These are phyloP conservation scores for Acanthurus tractus DNA, from an alignment of 2,797 vertebrate genomes.

Conservation along the genomic window DNA sequence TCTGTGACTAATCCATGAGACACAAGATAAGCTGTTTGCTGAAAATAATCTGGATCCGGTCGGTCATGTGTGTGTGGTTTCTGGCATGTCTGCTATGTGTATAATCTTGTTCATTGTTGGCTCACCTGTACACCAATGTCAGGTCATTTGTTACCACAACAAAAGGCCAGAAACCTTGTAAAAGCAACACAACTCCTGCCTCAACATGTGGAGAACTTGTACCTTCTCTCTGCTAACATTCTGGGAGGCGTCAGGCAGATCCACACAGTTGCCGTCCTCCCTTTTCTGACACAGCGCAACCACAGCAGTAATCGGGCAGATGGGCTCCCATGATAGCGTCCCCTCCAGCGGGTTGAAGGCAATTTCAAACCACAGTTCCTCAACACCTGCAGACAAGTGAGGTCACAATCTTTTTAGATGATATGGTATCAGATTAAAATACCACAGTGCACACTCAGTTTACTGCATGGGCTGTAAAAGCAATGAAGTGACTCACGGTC, in stretches of 20 bases:
- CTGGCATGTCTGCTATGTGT: background rate
- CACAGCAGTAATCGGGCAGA: slow-evolving; percentile 69
- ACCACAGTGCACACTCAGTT: fast-evolving
- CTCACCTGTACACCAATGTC: background rate
- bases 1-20: background rate
- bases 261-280: slow-evolving; percentile 57
- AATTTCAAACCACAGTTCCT: slow-evolving; percentile 84
- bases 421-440: background rate
- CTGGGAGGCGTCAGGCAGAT: slow-evolving; percentile 70
- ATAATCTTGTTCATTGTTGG: background rate
- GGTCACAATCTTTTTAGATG: background rate
- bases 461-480: background rate
- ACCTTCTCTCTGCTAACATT: slow-evolving; percentile 76
- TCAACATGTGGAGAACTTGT: background rate
- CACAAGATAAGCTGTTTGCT: background rate
- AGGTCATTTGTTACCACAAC: background rate
- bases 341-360: slow-evolving; percentile 76
- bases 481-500: slow-evolving; percentile 82
- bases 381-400: slow-evolving; percentile 60
- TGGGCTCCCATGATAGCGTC: slow-evolving; percentile 78
- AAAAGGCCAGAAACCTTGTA: background rate
- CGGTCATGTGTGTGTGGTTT: background rate
- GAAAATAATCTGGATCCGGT: background rate
- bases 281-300: slow-evolving; percentile 72
- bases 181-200: background rate